A percentile compares a stretch with the other conserved stretches of the same genome.
These are phyloP conservation scores for Monoplex corrugatus DNA, from an alignment of 2,888 invertebrate genomes.

Conservation along the genomic window DNA sequence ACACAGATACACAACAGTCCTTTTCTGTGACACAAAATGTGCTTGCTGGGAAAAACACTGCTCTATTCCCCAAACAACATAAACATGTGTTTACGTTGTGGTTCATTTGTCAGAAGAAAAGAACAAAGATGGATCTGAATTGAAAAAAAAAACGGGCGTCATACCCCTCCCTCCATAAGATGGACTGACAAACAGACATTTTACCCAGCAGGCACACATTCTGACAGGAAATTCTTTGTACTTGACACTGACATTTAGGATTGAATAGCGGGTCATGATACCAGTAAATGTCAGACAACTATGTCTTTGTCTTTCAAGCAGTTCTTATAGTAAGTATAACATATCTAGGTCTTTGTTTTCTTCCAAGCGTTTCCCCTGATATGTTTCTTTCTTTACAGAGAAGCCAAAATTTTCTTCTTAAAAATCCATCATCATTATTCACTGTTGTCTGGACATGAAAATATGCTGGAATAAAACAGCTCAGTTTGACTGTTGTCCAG, in stretches of 20 bases:
- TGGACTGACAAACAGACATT: neutral
- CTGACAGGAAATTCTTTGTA: neutral
- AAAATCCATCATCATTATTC: no score
- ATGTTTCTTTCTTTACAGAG: no score
- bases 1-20: neutral
- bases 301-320: neutral
- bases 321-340: neutral
- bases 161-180: neutral
- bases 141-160: neutral
- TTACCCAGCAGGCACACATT: neutral
- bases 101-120: constrained; percentile 22
- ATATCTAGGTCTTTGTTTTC: neutral
- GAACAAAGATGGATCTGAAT: no score
- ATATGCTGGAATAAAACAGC: neutral
- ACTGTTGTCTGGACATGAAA: no score
- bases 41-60: neutral
- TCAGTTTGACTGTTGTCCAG: neutral
- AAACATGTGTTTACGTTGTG: neutral
- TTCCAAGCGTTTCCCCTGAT: no score
- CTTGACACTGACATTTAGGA: neutral
- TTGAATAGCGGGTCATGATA: neutral
- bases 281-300: neutral
- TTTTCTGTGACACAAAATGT: neutral
- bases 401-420: no score
- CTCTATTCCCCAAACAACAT: neutral